Conservation (phyloP, 1,140 invertebrate species). For the Saccostrea cuccullata region DNA sequence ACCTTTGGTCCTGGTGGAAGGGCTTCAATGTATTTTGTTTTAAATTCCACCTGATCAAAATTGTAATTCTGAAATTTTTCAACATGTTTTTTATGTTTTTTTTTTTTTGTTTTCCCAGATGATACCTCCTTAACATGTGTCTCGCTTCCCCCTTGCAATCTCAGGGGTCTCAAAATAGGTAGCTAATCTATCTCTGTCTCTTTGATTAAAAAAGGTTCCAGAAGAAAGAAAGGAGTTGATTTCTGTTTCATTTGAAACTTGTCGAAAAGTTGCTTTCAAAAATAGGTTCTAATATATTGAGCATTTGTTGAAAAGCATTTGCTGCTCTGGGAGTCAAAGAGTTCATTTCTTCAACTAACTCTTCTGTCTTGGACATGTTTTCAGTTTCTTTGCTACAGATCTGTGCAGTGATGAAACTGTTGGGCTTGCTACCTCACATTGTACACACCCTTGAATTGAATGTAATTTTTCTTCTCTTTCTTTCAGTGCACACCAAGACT, state of each 20-base stretch:
- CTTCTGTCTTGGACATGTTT: constrained; percentile 3
- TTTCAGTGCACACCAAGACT: too few relatives aligned
- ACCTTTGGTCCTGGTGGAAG: neutral
- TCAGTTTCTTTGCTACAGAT: neutral
- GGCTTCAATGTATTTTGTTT: neutral
- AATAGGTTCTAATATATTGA: neutral
- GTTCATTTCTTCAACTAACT: neutral
- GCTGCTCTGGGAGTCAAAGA: neutral
- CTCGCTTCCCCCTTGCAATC: neutral
- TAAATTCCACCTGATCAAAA: neutral
- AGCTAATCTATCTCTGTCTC: neutral
- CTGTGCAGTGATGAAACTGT: neutral
- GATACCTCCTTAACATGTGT: neutral
- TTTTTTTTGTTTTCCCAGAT: neutral
- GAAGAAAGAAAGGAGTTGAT: neutral
- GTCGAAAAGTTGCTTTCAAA: neutral
- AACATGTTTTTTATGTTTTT: neutral
- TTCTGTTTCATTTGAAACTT: neutral
- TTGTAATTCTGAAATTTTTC: neutral
- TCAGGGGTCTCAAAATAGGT: neutral
- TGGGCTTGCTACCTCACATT: neutral
- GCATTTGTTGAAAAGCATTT: neutral
- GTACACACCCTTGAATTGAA: neutral
- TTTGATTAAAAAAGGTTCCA: neutral
- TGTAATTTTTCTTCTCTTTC: neutral